These are phyloP conservation scores for Neomicropteryx cornuta DNA, from an alignment of 1,140 invertebrate genomes.

Conservation along the genomic window DNA sequence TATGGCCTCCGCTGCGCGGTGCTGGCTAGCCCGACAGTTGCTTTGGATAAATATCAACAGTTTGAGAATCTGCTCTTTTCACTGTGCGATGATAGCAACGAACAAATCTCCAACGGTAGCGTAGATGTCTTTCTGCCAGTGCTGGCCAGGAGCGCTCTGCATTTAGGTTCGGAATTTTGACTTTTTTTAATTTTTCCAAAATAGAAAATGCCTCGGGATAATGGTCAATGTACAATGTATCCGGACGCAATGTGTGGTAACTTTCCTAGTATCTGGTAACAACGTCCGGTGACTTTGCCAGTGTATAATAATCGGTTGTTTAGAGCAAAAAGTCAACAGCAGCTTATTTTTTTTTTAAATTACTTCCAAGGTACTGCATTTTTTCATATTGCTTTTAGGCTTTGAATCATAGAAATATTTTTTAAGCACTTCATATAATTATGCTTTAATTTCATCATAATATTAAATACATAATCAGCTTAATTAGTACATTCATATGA, in stretches of 20 bases:
- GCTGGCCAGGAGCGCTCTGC: constrained; percentile 29
- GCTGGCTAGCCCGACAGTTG: constrained; percentile 27
- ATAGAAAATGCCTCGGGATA: not conserved
- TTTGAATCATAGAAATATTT: too few species aligned
- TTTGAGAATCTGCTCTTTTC: constrained; percentile 35
- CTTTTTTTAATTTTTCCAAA: constrained; percentile 11
- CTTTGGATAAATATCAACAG: constrained; percentile 31
- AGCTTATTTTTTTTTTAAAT: constrained; percentile 22
- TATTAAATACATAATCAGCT: too few species aligned
- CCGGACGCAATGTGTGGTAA: not conserved
- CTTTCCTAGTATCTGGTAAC: too few species aligned
- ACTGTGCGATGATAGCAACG: constrained; percentile 29
- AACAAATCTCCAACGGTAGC: constrained; percentile 28
- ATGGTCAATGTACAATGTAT: not conserved
- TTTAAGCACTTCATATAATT: too few species aligned
- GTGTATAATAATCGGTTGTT: not conserved
- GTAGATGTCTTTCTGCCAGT: constrained; percentile 30
- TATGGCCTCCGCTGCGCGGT: constrained; percentile 29
- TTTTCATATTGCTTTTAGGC: too few species aligned
- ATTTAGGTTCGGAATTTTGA: constrained; percentile 23
- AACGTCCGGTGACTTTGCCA: too few species aligned
- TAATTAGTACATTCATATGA: too few species aligned
- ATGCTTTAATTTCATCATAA: too few species aligned
- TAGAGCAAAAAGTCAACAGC: constrained; percentile 21
- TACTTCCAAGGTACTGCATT: too few species aligned